phyloP scores from a whole-genome alignment of 1,140 invertebrate genomes.

The Drosophila aff. region DNA sequence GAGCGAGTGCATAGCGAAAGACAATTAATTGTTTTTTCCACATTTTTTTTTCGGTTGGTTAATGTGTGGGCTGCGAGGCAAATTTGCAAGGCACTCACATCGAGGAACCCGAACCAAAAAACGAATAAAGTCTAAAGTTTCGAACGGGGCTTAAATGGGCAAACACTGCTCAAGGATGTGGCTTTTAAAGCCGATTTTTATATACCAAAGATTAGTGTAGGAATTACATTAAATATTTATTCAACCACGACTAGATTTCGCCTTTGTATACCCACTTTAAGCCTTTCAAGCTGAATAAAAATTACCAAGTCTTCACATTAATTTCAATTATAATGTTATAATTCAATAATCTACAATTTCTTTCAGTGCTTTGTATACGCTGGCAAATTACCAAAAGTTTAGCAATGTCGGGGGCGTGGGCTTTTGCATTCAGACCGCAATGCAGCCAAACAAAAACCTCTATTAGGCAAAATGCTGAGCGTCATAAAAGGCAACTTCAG shows the following conservation, averaged over 20 bases:
- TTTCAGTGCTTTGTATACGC: conserved; percentile 3
- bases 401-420: conserved; percentile 7
- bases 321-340: neutral
- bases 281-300: neutral
- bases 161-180: conserved; percentile 16
- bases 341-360: neutral
- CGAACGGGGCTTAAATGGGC: conserved; percentile 35
- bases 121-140: conserved; percentile 28
- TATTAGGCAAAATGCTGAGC: conserved; percentile 58
- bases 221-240: too few species aligned
- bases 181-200: neutral
- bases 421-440: conserved; percentile 28
- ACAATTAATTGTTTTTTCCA: conserved; percentile 76
- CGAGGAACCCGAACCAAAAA: conserved; percentile 32
- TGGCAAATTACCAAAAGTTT: conserved; percentile 52
- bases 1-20: conserved; percentile 69
- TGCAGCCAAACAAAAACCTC: conserved; percentile 48
- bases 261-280: neutral
- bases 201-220: neutral
- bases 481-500: conserved; percentile 47
- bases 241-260: neutral
- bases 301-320: too few species aligned
- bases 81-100: conserved; percentile 46
- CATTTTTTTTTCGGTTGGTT: conserved; percentile 21
- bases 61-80: conserved; percentile 52